A percentile compares a stretch with the other conserved stretches of the same genome.
These are phyloP conservation scores for Cricetomys ansorgei DNA, from an alignment of 2,113 vertebrate genomes.

Conservation along the genomic window DNA sequence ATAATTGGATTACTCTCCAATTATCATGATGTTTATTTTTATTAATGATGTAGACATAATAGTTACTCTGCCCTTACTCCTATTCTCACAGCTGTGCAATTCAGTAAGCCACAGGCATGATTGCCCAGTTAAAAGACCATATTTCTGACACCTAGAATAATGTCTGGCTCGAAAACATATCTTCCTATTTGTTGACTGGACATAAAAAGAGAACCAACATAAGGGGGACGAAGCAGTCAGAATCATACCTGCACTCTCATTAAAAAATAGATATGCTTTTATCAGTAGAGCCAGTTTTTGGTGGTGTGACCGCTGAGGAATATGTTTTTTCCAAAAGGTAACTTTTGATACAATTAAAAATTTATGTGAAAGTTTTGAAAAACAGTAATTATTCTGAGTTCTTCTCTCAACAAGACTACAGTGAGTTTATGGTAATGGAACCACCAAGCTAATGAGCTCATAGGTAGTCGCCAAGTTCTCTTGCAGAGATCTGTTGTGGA, in stretches of 20 bases:
- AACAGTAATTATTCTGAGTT: neutral
- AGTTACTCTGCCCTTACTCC: neutral
- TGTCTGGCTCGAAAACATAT: neutral
- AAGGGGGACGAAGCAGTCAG: neutral
- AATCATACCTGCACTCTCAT: neutral
- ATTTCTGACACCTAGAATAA: neutral
- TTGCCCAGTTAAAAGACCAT: neutral
- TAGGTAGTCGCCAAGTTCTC: neutral
- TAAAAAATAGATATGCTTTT: neutral
- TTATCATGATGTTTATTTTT: constrained; percentile 17
- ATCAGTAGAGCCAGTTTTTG: neutral
- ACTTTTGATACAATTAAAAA: constrained; percentile 52
- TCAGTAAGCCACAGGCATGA: neutral
- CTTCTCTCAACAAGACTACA: constrained; percentile 7
- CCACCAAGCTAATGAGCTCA: neutral
- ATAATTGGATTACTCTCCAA: neutral
- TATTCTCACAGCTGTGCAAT: neutral
- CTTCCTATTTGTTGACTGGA: neutral
- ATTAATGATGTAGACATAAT: neutral
- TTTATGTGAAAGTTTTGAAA: constrained; percentile 36
- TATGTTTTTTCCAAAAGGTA: neutral
- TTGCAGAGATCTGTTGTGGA: neutral
- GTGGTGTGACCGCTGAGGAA: neutral
- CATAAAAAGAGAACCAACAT: neutral
- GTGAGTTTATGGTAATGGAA: neutral